phyloP scores from a whole-genome alignment of 2,113 vertebrate genomes.

The Parus major region DNA sequence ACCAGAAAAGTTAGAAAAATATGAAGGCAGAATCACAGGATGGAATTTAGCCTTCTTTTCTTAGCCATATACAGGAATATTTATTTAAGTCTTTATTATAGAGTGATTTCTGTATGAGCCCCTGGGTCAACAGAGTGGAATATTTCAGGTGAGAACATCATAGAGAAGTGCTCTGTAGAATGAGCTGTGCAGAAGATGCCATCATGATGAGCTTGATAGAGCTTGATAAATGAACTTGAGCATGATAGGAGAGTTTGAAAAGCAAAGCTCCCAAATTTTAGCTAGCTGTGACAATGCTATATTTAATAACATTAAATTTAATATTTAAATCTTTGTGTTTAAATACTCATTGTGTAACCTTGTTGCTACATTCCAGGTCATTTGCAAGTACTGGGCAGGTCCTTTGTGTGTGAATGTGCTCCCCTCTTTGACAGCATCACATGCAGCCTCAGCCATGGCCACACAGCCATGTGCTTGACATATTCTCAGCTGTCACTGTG shows the following conservation, averaged over 20 bases:
- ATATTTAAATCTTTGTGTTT: not conserved
- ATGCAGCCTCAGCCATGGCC: not conserved
- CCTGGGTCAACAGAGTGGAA: not conserved
- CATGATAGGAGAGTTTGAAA: not conserved
- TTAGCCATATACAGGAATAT: not conserved
- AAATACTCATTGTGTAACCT: not conserved
- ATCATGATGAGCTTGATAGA: not conserved
- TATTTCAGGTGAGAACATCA: not conserved
- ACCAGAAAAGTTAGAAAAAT: not conserved
- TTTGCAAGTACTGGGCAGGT: not conserved
- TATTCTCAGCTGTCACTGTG: not conserved
- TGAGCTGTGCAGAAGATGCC: not conserved
- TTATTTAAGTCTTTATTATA: not conserved
- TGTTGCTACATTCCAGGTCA: not conserved
- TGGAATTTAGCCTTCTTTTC: not conserved
- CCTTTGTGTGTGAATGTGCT: not conserved
- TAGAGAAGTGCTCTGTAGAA: not conserved
- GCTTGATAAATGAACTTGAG: not conserved
- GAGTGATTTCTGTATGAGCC: not conserved
- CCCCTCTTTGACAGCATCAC: not conserved
- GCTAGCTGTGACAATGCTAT: not conserved
- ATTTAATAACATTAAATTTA: too few relatives aligned
- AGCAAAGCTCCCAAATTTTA: not conserved
- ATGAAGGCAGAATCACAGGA: not conserved
- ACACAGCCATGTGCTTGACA: accelerated